Base-by-base conservation (phyloP, 1,140 invertebrate species). In the Trichonephila inaurata region DNA sequence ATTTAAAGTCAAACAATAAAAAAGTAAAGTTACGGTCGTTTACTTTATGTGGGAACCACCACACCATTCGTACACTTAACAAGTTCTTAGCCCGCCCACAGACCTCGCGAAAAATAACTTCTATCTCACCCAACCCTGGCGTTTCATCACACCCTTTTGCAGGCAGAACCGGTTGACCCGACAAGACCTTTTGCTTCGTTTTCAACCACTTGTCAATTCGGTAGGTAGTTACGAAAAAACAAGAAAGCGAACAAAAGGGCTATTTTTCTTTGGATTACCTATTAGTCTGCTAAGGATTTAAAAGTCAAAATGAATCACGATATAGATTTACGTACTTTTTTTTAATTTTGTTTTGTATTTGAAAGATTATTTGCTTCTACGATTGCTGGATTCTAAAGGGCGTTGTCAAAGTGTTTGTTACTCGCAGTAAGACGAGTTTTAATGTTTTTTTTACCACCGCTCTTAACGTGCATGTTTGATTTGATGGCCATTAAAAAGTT, bases 1-100 rank as follows among this genome's bases (percentile, higher is more conserved):
- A 40, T 40, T 77, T 28, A 40, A 28, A 72, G 14, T 28, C 69
- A 10, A 33, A 18, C 69, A 72, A 72, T 72, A 72, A 72, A 40
- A 40, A 72, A 72, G 14, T 33, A 72, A 14, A 33, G 28, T 28
- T 24, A 16, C 24, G n/a, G 69, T 24, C 69, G 28, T 72, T 72
- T 72, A 72, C 24, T 33, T 72, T 72, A 72, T 72, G 69, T 6
- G 28, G 69, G 69, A 72, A 72, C 14, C 69, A 24, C 69, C 69
- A 72, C 69, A 72, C 69, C 69, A 24, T 72, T 28, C 69, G 69
- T 72, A 8, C 28, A 72, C 69, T 72, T 72, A 72, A 72, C 69
- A 72, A 72, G 69, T 72, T 72, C 69, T 72, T 33, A 72, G 24
- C 69, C 69, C 69, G 69, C 69, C 69, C 69, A 72, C 69, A 77